Evolutionary conservation across 2,888 invertebrate genomes (phyloP).

Genomic region (Atethmia centrago): DNA sequence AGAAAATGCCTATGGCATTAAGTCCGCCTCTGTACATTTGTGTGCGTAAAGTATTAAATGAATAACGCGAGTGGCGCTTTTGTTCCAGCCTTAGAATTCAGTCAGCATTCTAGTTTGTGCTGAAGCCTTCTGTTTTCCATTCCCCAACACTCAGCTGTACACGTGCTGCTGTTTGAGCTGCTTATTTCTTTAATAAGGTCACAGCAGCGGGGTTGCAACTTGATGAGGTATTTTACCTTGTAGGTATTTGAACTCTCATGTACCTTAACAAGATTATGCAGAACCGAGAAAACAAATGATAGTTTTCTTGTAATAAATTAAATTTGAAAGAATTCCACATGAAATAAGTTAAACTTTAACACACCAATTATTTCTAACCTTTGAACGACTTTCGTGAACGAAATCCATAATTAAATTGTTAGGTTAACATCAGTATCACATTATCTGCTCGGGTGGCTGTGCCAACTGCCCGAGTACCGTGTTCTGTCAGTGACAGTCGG

Average conservation of each 20-base stretch:
- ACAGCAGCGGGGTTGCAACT: neutral
- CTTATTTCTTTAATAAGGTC: slow-evolving; percentile 9
- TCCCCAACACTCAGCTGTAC: slow-evolving; percentile 6
- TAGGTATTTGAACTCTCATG: neutral
- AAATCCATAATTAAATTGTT: neutral
- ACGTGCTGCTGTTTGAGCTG: neutral
- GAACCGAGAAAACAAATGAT: neutral
- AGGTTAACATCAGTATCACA: slow-evolving; percentile 12
- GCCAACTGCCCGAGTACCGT: neutral
- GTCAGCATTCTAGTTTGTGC: slow-evolving; percentile 19
- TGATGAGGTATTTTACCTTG: neutral
- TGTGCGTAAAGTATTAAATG: too few species aligned
- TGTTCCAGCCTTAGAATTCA: slow-evolving; percentile 21
- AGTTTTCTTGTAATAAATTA: neutral
- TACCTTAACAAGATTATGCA: neutral
- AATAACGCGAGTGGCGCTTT: slow-evolving; percentile 8
- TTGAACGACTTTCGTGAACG: neutral
- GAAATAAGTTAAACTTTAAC: neutral
- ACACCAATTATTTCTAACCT: neutral
- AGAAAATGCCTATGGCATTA: too few species aligned
- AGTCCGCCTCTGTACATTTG: too few species aligned
- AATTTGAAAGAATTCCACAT: neutral
- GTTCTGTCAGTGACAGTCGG: slow-evolving; percentile 31
- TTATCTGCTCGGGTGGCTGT: slow-evolving; percentile 28
- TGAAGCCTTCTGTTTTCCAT: slow-evolving; percentile 29